phyloP scores from a whole-genome alignment of 2,113 vertebrate species.

The Geococcyx californianus region DNA sequence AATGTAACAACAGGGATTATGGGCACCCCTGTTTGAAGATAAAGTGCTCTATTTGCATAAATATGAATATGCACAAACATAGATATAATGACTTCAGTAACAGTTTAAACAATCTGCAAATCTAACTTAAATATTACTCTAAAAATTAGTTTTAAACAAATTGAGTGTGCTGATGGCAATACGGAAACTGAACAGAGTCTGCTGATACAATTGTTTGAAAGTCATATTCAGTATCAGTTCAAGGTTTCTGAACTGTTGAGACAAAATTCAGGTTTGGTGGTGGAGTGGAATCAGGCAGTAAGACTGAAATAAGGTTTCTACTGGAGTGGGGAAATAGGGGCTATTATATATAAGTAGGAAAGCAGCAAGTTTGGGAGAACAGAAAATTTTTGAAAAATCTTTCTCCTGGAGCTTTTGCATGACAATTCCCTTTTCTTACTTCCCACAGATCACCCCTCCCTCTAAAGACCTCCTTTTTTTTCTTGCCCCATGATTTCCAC shows the following conservation, averaged over 20 bases:
- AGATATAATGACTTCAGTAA: not conserved
- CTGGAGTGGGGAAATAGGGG: rapidly evolving
- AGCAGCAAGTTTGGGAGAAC: not conserved
- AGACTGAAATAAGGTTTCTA: not conserved
- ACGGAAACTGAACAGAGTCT: not conserved
- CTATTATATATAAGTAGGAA: not conserved
- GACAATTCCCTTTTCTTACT: not conserved
- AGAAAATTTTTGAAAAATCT: not conserved
- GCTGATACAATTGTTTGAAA: not conserved
- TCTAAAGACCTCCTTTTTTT: not conserved
- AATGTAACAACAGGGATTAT: not conserved
- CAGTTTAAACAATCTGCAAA: not conserved
- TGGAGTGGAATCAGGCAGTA: not conserved
- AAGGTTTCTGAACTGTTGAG: not conserved
- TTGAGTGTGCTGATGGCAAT: not conserved
- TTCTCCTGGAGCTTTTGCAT: not conserved
- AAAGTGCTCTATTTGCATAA: conserved; percentile 23
- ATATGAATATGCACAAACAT: conserved; percentile 3
- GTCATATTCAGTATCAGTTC: not conserved
- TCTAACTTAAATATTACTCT: conserved; percentile 18
- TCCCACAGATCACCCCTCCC: not conserved
- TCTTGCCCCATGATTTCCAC: not conserved
- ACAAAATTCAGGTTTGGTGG: not conserved
- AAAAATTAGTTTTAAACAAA: not conserved
- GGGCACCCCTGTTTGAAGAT: not conserved